A percentile compares a stretch with the other conserved stretches of the same genome.
Evolutionary conservation across 2,797 vertebrate genomes (phyloP).

Genomic region (Hyperoplus lanceolatus): DNA sequence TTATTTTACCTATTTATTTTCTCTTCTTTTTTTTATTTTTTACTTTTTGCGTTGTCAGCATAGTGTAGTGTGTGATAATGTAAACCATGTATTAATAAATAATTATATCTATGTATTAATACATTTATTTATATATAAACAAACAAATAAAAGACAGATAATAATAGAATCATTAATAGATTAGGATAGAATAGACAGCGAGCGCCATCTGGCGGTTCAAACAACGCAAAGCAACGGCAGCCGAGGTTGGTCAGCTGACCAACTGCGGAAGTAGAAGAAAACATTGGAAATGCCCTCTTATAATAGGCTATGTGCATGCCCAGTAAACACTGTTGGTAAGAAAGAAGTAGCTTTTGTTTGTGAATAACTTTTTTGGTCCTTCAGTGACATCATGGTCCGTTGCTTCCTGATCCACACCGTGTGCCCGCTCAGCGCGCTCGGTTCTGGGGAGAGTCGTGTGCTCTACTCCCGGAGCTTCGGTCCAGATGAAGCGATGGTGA

Average conservation of each 20-base stretch:
- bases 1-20: no score
- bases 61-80: no score
- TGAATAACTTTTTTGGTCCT: rapidly evolving
- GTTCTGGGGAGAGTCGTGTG: slow-evolving; percentile 81
- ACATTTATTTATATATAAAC: no score
- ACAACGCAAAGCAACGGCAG: background rate
- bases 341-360: rapidly evolving
- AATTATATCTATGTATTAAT: no score
- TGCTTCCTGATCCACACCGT: slow-evolving; percentile 90
- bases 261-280: slow-evolving; percentile 75
- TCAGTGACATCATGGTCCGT: slow-evolving; percentile 83
- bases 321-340: background rate
- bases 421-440: slow-evolving; percentile 76
- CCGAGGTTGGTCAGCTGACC: slow-evolving; percentile 73
- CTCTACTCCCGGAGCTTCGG: slow-evolving; percentile 89
- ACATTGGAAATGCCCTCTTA: no score
- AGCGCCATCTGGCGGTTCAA: slow-evolving; percentile 66
- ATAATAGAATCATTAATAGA: no score
- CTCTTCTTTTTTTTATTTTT: no score
- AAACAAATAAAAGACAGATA: no score
- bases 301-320: no score
- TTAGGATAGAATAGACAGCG: no score
- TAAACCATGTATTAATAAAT: no score
- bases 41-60: no score
- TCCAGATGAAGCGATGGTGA: slow-evolving; percentile 67